Conservation (phyloP, 2,888 invertebrate species). For the Platycheirus albimanus region DNA sequence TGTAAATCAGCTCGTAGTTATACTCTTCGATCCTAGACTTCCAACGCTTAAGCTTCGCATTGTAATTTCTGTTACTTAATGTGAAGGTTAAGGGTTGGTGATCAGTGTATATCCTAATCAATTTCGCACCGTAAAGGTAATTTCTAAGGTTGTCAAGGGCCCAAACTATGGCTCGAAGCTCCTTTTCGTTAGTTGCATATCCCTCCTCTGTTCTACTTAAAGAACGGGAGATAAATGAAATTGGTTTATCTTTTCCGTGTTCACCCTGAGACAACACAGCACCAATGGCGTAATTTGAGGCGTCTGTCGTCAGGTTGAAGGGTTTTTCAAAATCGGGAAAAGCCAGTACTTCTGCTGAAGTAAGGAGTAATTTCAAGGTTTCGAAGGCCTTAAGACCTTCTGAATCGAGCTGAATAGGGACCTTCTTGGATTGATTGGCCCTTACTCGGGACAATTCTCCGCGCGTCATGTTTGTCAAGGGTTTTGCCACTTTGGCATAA, state of each 20-base stretch:
- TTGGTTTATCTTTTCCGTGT: conserved; percentile 15
- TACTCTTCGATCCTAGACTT: conserved; percentile 45
- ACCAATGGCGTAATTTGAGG: conserved; percentile 29
- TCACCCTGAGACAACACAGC: conserved; percentile 22
- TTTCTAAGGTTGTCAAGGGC: background rate
- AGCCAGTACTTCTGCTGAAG: too few relatives aligned
- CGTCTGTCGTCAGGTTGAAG: too few relatives aligned
- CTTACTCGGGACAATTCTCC: too few relatives aligned
- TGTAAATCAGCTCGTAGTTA: conserved; percentile 3
- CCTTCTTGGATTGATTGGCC: too few relatives aligned
- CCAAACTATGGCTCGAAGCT: conserved; percentile 17
- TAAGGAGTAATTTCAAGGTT: too few relatives aligned
- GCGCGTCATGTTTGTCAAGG: too few relatives aligned
- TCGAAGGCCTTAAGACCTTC: too few relatives aligned
- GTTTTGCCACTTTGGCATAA: too few relatives aligned
- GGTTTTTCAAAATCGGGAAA: too few relatives aligned
- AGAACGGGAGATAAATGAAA: conserved; percentile 19
- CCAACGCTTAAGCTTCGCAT: conserved; percentile 10
- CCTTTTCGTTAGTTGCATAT: conserved; percentile 29
- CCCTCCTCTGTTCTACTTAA: conserved; percentile 15
- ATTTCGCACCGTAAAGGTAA: conserved; percentile 18
- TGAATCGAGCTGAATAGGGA: too few relatives aligned
- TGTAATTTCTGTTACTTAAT: conserved; percentile 7
- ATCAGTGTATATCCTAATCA: background rate
- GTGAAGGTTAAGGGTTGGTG: conserved; percentile 25